Evolutionary conservation across 2,888 invertebrate species (phyloP), one percentile per base, ranked within the genome.

Genomic region (Rhagonycha fulva): DNA sequence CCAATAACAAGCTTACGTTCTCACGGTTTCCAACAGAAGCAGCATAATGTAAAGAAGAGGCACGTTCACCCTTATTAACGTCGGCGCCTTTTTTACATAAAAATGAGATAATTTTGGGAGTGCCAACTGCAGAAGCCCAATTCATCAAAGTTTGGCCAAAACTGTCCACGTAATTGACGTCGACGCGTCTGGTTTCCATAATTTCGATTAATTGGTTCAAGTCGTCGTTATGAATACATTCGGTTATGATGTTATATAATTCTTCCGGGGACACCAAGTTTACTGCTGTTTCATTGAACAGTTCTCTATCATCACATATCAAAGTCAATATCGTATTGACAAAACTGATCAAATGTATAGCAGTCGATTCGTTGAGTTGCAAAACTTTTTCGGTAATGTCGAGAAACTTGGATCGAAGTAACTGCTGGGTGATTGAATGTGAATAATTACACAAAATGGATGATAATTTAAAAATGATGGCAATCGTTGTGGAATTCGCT

Each of bases 121-220:
- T 99, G 30, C 99, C 99, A 88, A 99, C 99, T 0, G 99, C 99
- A 0, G 99, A 97, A 0, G 99, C 98, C 98, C 99, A 99, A 89
- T 99, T 99, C 68, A 99, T 90, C 72, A 99, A 90, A 0, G 99
- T 99, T 89, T 99, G 99, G 0, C 99, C 99, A 11, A 99, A 99
- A 89, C 99, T 99, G 87, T 99, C 99, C 91, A 98, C 98, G 87
- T 98, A 99, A 89, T 99, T 99, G 3, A 85, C 85, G 89, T 99
- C 98, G 76, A 98, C 95, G 80, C 95, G 95, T 82, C 98, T 98
- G 81, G 94, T 94, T 86, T 98, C 98, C 62, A 99, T 97, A 23
- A 98, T 97, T 84, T 98, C 96, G 78, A 99, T 94, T 26, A 99
- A 90, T 1, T 98, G 98, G 88, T 98, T 98, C 0, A 98, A 98